Evolutionary conservation across 2,113 vertebrate genomes (phyloP), one percentile per base, ranked within the genome.

Genomic region (Rhinichthys klamathensis): DNA sequence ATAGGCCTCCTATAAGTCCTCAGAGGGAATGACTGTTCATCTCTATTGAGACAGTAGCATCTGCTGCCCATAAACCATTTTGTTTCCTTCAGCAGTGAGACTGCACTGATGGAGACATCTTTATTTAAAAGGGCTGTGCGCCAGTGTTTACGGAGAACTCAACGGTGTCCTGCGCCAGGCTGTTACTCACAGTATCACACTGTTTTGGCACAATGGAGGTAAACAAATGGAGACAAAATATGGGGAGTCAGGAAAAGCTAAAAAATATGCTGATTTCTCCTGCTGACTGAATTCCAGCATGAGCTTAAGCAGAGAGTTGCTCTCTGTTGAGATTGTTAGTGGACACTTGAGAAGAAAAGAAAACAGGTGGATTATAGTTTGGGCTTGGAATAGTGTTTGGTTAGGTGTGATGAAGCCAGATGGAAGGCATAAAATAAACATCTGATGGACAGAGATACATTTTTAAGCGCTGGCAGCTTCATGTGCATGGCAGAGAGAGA

Each of bases 171-270:
- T 30, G 44, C 58, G 63, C 87, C 82, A 85, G 73, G 30, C 82
- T 41, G 32, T 72, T 78, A 76, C 78, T 86, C 72, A 75, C 54
- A 41, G 25, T 32, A 69, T 49, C 79, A 51, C 46, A 81, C 46
- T 18, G 67, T 83, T 83, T 65, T 85, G 88, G 88, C 83, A 85
- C 63, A 32, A 46, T 15, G 23, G 54, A 74, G 49, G 85, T 89
- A 79, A 85, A 87, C 88, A 85, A 67, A 81, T 38, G 5, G 80
- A 41, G 85, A 89, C 46, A 81, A 87, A 87, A 82, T 69, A 82
- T 4, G 16, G 1, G 65, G 49, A 18, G 18, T 35, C 61, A 58
- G 72, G 65, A 13, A 56, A 80, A 86, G 75, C 51, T 72, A 58
- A 61, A 80, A 83, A 78, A 51, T 23, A n/a, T 9, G 38, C 15